Base-by-base conservation (phyloP, 2,113 vertebrate species). In the Dromaius novaehollandiae region DNA sequence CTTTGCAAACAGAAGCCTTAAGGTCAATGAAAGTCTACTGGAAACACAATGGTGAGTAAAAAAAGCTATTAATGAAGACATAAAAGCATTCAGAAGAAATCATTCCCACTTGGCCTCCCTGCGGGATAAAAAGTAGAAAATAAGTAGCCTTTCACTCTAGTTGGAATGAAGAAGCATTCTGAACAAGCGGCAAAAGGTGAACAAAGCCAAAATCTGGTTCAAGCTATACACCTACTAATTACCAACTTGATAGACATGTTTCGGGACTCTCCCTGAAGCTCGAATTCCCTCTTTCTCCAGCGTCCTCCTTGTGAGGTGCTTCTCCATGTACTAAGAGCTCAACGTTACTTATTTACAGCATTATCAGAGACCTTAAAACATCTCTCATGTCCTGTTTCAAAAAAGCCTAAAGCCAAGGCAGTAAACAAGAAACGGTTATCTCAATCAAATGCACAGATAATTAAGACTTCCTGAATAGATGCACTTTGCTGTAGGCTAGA, bases 401-500 rank as follows among this genome's bases (percentile, higher is more conserved):
- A 88, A 36, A 76, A 78, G 6, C 3, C n/a, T 40, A 9, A 40
- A 80, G 12, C 46, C 32, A 58, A 70, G 17, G 12, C 10, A 73
- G 2, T 3, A 26, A 82, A 26, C 5, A 73, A 26, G 1, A 64
- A 64, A 68, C n/a, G 1, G 7, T 16, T 22, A 1, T 15, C 1
- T 40, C 18, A 55, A 85, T 42, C 22, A 58, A 42, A 68, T 42
- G 6, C 17, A 30, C 3, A 4, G 32, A 66, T 69, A 68, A 7
- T 1, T 2, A 13, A 36, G 88, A 46, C 6, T 66, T 44, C 16
- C n/a, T 60, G 56, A 30, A 2, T 76, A 14, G 34, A 11, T 46
- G 15, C 14, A 44, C 5, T 46, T 82, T n/a, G 4, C 32, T 74
- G 10, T 6, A 42, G 65, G 7, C 44, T 40, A 60, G 34, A 25